Evolutionary conservation across 1,140 invertebrate genomes (phyloP).

Genomic region (Drosophila melanica): DNA sequence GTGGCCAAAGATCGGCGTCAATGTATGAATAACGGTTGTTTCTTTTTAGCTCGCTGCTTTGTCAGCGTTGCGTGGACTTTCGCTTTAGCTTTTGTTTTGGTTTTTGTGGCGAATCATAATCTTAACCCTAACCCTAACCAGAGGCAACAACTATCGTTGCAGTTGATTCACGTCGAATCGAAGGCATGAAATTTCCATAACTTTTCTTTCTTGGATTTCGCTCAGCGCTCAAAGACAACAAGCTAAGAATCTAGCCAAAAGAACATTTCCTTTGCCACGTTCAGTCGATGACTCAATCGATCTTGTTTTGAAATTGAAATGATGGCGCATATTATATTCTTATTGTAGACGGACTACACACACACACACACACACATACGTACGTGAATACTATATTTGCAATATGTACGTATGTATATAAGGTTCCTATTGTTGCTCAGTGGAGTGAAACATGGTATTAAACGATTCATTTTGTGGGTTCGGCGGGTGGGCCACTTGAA

Average conservation of each 20-base stretch:
- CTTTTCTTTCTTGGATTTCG: slow-evolving; percentile 7
- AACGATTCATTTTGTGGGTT: slow-evolving; percentile 37
- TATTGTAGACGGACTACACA: slow-evolving; percentile 20
- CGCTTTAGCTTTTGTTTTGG: slow-evolving; percentile 24
- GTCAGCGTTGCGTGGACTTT: slow-evolving; percentile 10
- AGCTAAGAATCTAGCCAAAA: slow-evolving; percentile 11
- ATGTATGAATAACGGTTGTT: slow-evolving; percentile 56
- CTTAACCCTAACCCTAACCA: not conserved
- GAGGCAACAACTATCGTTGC: slow-evolving; percentile 8
- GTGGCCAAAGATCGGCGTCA: slow-evolving; percentile 55
- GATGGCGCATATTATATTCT: slow-evolving; percentile 35
- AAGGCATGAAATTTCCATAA: slow-evolving; percentile 1
- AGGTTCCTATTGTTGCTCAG: slow-evolving; percentile 40
- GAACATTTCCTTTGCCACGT: slow-evolving; percentile 46
- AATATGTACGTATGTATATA: slow-evolving; percentile 7
- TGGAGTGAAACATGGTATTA: slow-evolving; percentile 35
- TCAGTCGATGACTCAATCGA: slow-evolving; percentile 35
- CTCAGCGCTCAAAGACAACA: slow-evolving; percentile 27
- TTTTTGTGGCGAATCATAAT: slow-evolving; percentile 2
- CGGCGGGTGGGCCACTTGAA: slow-evolving; percentile 4
- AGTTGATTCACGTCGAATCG: slow-evolving; percentile 28
- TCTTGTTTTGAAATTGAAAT: slow-evolving; percentile 42
- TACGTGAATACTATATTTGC: not conserved
- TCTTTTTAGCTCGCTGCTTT: slow-evolving; percentile 16
- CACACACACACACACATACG: not conserved